A percentile compares a stretch with the other conserved stretches of the same genome.
Evolutionary conservation across 2,888 invertebrate species (phyloP).

Genomic region (Fragum whitleyi): DNA sequence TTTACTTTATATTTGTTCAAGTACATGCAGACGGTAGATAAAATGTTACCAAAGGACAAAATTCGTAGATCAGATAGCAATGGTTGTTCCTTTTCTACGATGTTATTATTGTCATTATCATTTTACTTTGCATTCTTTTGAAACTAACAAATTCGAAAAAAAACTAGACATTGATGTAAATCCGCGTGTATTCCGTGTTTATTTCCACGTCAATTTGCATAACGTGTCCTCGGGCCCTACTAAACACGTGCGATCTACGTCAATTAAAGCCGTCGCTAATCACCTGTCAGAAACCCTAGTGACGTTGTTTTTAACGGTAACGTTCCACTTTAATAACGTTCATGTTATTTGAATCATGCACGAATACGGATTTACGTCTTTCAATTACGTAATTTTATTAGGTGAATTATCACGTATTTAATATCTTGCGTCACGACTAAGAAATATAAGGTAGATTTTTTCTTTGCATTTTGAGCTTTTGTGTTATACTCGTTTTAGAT

Average conservation of each 20-base stretch:
- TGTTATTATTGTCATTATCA: too few species aligned
- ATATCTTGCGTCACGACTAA: not conserved
- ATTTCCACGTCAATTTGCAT: constrained; percentile 51
- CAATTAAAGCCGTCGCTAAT: constrained; percentile 20
- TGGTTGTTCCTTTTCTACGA: too few species aligned
- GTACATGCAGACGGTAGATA: too few species aligned
- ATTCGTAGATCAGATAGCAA: too few species aligned
- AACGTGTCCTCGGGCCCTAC: constrained; percentile 36
- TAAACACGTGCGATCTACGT: constrained; percentile 47
- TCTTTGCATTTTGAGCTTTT: too few species aligned
- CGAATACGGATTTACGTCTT: not conserved
- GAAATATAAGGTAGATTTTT: too few species aligned
- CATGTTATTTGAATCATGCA: constrained; percentile 8
- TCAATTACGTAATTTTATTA: not conserved
- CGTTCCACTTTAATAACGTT: not conserved
- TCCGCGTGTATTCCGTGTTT: constrained; percentile 17
- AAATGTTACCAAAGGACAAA: too few species aligned
- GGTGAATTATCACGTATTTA: not conserved
- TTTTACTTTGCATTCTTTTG: too few species aligned
- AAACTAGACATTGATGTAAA: too few species aligned
- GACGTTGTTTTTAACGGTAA: constrained; percentile 19
- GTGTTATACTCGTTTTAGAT: too few species aligned
- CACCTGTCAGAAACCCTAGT: constrained; percentile 19
- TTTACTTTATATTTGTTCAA: too few species aligned
- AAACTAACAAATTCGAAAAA: too few species aligned